Percentiles rank a stretch among this genome's conserved stretches.
These are phyloP conservation scores for Cheilosia vernalis DNA, from an alignment of 2,888 invertebrate genomes.

Conservation along the genomic window DNA sequence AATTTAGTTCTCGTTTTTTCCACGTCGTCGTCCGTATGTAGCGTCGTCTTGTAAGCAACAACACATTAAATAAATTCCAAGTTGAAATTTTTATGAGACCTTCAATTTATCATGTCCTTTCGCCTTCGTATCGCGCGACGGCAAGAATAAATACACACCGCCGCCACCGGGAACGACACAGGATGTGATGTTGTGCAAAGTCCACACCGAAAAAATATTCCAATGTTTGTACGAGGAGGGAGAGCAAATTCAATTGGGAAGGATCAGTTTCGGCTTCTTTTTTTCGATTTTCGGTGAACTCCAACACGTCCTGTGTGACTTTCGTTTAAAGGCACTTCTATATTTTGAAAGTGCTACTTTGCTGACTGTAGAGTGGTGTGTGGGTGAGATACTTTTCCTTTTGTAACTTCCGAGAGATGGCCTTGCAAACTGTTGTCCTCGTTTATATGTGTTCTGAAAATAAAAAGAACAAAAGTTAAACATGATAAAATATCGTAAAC, in stretches of 20 bases:
- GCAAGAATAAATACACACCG: conserved; percentile 30
- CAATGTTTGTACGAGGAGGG: conserved; percentile 15
- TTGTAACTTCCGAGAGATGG: conserved; percentile 31
- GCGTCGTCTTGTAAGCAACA: conserved; percentile 67
- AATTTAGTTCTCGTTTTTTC: conserved; percentile 18
- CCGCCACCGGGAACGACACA: conserved; percentile 23
- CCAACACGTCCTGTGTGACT: conserved; percentile 71
- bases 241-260: conserved; percentile 72
- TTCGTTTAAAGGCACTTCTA: conserved; percentile 62
- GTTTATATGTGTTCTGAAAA: conserved; percentile 44
- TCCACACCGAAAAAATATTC: conserved; percentile 43
- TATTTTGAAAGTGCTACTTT: conserved; percentile 62
- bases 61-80: conserved; percentile 74
- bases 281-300: conserved; percentile 1
- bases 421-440: conserved; percentile 51
- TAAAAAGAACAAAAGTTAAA: conserved; percentile 39
- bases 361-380: conserved; percentile 8
- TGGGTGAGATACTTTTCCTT: conserved; percentile 30
- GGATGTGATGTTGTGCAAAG: conserved; percentile 58
- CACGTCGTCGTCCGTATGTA: conserved; percentile 35
- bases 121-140: conserved; percentile 49
- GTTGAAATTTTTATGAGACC: conserved; percentile 75
- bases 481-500: conserved; percentile 72
- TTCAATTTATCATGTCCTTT: conserved; percentile 75
- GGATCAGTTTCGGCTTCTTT: conserved; percentile 56